Base-by-base conservation (phyloP, 2,888 invertebrate species). In the Andrena minutula region DNA sequence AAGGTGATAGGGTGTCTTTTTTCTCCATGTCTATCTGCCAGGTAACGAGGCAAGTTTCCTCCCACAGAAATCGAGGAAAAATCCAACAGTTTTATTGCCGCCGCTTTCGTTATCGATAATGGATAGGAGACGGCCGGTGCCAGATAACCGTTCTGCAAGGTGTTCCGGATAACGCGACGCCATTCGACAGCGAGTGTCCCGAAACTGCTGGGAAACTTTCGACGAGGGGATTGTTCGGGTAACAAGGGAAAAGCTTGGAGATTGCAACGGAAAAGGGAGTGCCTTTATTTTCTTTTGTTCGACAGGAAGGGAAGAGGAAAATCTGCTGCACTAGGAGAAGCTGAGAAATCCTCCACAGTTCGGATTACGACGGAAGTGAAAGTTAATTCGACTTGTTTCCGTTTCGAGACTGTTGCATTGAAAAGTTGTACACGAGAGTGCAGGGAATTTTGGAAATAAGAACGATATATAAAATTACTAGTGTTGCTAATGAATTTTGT, bases 51-150 rank as follows among this genome's bases (percentile, higher is more conserved):
- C 35, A 23, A 56, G 6, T 28, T 35, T 35, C 5, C n/a, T 68
- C 47, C 23, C 23, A 41, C 8, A 35, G 63, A 53, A 69, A 28
- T 61, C 68, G 69, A 61, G 63, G 78, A 58, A 74, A 64, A 35
- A 60, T 74, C 32, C 65, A 71, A 73, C 20, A 32, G 53, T 30
- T 72, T 79, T 82, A 81, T 88, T 83, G 70, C 61, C 66, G 77
- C 66, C 81, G 82, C 76, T 77, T 58, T 60, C 60, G 41, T 82
- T 83, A 78, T 83, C 83, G 82, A 78, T 82, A 78, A 71, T 35
- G 61, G 74, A 83, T 30, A 51, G 60, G 47, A 58, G 66, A 68
- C 70, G 41, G 23, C 28, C 35, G 26, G 74, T 71, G 30, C 16
- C 53, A 65, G 73, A 81, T 82, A 83, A 71, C 60, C n/a, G 68